These are phyloP conservation scores for Ploceus nigricollis DNA, from an alignment of 2,113 vertebrate genomes.

Conservation along the genomic window DNA sequence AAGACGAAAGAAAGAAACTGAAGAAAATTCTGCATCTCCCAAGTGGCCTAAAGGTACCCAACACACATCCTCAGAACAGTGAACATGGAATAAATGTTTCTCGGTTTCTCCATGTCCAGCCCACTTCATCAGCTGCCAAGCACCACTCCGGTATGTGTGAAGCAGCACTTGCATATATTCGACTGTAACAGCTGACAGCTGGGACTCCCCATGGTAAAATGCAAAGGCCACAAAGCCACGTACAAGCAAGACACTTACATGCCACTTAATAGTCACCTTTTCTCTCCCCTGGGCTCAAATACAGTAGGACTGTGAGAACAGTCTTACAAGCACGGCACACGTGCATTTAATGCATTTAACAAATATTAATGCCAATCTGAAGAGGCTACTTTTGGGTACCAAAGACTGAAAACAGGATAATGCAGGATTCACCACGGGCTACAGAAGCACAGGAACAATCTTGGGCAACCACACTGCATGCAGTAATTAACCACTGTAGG, in stretches of 20 bases:
- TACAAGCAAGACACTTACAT: not conserved
- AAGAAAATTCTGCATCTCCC: not conserved
- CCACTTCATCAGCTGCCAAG: not conserved
- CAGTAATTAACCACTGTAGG: not conserved
- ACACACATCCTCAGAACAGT: not conserved
- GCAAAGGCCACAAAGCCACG: not conserved
- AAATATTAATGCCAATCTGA: not conserved
- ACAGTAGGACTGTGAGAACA: not conserved
- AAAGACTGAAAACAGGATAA: not conserved
- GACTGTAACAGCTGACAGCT: not conserved
- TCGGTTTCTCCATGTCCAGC: not conserved
- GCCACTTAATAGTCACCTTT: not conserved
- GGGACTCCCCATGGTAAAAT: not conserved
- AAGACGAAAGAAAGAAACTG: not conserved
- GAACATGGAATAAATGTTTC: not conserved
- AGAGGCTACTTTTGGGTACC: not conserved
- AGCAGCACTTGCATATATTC: not conserved
- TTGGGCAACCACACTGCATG: not conserved
- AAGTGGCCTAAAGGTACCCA: not conserved
- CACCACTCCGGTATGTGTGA: not conserved
- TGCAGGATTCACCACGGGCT: not conserved
- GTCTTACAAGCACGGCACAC: not conserved
- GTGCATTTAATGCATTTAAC: not conserved
- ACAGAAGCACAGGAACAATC: not conserved
- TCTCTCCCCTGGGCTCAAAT: not conserved